phyloP scores from a whole-genome alignment of 2,888 invertebrate species.

The Sphecodes monilicornis region DNA sequence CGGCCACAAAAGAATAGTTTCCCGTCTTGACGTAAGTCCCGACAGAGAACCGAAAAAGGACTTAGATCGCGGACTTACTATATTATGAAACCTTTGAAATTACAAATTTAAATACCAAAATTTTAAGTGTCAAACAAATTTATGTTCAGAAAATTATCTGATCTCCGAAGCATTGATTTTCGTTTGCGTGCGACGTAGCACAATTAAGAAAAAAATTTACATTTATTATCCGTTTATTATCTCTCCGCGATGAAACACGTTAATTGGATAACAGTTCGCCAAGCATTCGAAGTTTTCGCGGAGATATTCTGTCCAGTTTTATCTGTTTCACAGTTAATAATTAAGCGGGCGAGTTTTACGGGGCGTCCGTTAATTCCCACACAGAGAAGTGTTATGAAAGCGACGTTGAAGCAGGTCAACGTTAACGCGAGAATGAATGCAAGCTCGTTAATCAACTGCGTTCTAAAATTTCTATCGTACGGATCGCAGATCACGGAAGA shows the following conservation, averaged over 20 bases:
- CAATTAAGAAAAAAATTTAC: neutral
- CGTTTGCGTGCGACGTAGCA: neutral
- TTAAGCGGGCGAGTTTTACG: neutral
- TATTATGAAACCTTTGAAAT: too few species aligned
- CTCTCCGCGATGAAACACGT: neutral
- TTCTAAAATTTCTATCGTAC: slow-evolving; percentile 48
- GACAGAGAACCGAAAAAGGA: too few species aligned
- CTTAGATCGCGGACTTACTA: too few species aligned
- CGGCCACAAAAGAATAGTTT: too few species aligned
- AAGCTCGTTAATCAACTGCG: slow-evolving; percentile 55
- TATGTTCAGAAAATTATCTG: too few species aligned
- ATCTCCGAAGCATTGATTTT: neutral
- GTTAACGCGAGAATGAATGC: slow-evolving; percentile 55
- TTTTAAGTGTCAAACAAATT: neutral
- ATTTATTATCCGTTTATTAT: neutral
- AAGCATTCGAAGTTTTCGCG: neutral
- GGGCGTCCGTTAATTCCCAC: neutral
- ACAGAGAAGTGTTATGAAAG: slow-evolving; percentile 28
- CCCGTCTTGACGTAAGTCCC: too few species aligned
- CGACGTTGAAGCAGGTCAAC: slow-evolving; percentile 48
- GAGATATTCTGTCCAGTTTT: neutral
- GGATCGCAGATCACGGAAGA: slow-evolving; percentile 26
- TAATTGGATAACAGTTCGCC: slow-evolving; percentile 8
- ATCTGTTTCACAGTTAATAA: slow-evolving; percentile 17
- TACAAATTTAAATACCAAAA: neutral